Evolutionary conservation across 2,888 invertebrate genomes (phyloP).

Genomic region (Cephus sareptanus): DNA sequence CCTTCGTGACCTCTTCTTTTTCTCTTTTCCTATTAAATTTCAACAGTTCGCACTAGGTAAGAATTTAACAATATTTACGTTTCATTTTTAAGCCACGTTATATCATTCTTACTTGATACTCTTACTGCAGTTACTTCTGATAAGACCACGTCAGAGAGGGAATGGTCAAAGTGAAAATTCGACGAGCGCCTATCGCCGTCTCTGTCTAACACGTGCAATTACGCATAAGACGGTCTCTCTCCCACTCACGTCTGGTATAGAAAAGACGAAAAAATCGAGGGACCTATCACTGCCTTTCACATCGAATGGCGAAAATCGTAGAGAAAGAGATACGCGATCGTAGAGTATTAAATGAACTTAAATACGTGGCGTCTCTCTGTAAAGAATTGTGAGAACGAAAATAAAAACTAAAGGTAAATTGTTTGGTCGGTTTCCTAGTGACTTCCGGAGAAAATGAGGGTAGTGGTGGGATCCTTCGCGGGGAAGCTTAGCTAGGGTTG

Average conservation of each 20-base stretch:
- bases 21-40: background rate
- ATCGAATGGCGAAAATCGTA: background rate
- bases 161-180: no score
- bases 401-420: background rate
- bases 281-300: background rate
- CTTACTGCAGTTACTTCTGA: background rate
- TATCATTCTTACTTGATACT: background rate
- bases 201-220: no score
- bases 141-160: background rate
- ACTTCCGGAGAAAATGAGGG: conserved; percentile 1
- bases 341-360: background rate
- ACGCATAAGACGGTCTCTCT: background rate
- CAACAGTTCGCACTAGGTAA: background rate
- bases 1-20: background rate
- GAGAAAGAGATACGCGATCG: background rate
- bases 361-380: background rate
- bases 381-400: background rate
- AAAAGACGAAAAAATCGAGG: background rate
- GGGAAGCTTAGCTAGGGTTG: conserved; percentile 12
- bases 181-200: no score
- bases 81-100: background rate
- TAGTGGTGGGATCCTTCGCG: conserved; percentile 7
- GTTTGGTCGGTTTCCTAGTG: conserved; percentile 10
- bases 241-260: background rate
- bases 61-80: background rate